Base-by-base conservation (phyloP, 2,888 invertebrate genomes). In the Andrena haemorrhoa region DNA sequence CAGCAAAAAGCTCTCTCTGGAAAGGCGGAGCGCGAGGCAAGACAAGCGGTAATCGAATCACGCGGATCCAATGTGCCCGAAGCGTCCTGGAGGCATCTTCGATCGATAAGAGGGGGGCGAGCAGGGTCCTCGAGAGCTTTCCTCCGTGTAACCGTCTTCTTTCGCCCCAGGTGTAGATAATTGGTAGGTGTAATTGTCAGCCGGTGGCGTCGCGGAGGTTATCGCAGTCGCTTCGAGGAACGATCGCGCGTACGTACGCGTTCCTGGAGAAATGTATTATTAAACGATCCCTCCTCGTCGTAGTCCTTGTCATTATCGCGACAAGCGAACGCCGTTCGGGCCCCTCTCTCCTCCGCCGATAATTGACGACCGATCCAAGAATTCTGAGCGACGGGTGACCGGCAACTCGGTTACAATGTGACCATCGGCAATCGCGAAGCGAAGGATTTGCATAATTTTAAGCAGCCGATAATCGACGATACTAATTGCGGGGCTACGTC, bases 371-470 rank as follows among this genome's bases (percentile, higher is more conserved):
- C n/a, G 12, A 31, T 6, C 6, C 41, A 26, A 31, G 29, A 12
- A 12, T 26, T 2, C 2, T 29, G 20, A 1, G 33, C 47, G 2
- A 51, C 31, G 35, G 12, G 16, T 41, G 35, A 1, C 0, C 6
- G 7, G 20, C 16, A 12, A 61, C 61, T 53, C 71, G 61, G 63
- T 64, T 29, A 0, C 1, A 12, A 33, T 23, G 1, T 23, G 12
- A 6, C 56, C 8, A 12, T 0, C n/a, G 23, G 2, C n/a, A 10
- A 1, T 3, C 35, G 16, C 51, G 51, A n/a, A 64, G 16, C 68
- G 64, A 58, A 75, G 31, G 61, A 71, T 72, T 72, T 78, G 58
- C 78, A 61, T 78, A 78, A 78, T 63, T 71, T 63, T 68, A 71
- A 78, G 66, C 41, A 72, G 53, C 31, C 72, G 69, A 16, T 58